Base-by-base conservation (phyloP, 2,113 vertebrate species). In the Astatoreochromis straeleni region DNA sequence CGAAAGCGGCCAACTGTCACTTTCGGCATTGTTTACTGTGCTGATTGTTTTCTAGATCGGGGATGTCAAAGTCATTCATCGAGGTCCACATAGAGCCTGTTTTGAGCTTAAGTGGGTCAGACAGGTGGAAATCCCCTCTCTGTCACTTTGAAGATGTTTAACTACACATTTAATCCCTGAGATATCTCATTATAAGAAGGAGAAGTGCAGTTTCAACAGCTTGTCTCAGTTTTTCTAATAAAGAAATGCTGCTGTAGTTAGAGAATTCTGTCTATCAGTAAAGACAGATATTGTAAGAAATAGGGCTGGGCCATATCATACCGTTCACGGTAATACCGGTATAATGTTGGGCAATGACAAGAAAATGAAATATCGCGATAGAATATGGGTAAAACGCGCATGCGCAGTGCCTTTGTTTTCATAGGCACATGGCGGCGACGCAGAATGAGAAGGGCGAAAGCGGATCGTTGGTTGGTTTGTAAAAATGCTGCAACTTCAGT, bases 401-500 rank as follows among this genome's bases (percentile, higher is more conserved):
- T 24, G 53, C 11, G 0, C 2, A 7, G 0, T 55, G 0, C 53
- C 53, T 7, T 24, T 24, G 53, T 55, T 55, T 55, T 0, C 4
- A 7, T 55, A 13, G 0, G 4, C 6, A 55, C n/a, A 54, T 54
- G n/a, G 51, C 33, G 33, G 33, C 0, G 33, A 33, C 33, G 1
- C 7, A 53, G 51, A 21, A 53, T 53, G 19, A 21, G 19, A 21
- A 53, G 19, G 0, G 51, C 19, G 51, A 53, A 53, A 21, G 5
- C 0, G 51, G 51, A 53, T 53, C 0, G 1, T 21, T 53, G 11
- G 2, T 0, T 53, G 51, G 51, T 53, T 21, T 53, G 51, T 21
- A 0, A 11, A 53, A 21, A 53, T 11, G 19, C 19, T 21, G 51
- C 51, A 53, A 0, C 19, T 53, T 11, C 51, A 53, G 0, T 53